These are phyloP conservation scores for Pararge aegeria DNA, from an alignment of 1,140 invertebrate species.

Conservation along the genomic window DNA sequence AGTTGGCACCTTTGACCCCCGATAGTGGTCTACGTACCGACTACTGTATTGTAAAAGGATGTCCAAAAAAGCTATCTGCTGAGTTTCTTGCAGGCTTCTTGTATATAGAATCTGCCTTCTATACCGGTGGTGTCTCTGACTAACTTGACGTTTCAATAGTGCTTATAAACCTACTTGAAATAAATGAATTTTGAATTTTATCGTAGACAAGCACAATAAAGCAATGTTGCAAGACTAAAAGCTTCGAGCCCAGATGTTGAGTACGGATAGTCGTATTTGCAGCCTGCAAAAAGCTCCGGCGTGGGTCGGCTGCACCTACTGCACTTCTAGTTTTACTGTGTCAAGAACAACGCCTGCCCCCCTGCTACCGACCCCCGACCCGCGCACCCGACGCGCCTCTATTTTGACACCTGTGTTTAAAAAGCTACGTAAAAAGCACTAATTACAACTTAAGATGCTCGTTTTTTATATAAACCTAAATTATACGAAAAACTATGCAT, in stretches of 20 bases:
- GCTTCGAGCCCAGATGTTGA: constrained; percentile 42
- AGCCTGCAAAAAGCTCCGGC: constrained; percentile 70
- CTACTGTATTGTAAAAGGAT: no score
- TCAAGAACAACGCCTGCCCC: constrained; percentile 76
- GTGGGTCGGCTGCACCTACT: constrained; percentile 77
- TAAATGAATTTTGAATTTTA: no score
- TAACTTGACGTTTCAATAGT: no score
- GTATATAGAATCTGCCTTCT: no score
- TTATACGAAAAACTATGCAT: neutral
- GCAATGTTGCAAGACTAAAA: constrained; percentile 34
- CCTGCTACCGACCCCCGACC: constrained; percentile 58
- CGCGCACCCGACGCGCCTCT: constrained; percentile 36
- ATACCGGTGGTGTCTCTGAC: no score
- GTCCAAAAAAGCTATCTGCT: no score
- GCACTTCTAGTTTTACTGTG: constrained; percentile 79
- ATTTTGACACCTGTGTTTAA: constrained; percentile 59
- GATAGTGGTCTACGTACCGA: no score
- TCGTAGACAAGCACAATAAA: constrained; percentile 12
- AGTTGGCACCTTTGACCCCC: no score
- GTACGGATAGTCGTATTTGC: constrained; percentile 49
- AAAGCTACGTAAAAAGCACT: constrained; percentile 22
- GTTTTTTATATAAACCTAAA: neutral
- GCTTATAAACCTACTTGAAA: no score
- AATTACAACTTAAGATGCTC: neutral
- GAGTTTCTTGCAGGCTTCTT: no score